Conservation (phyloP, 2,797 vertebrate species). For the Peromyscus eremicus region DNA sequence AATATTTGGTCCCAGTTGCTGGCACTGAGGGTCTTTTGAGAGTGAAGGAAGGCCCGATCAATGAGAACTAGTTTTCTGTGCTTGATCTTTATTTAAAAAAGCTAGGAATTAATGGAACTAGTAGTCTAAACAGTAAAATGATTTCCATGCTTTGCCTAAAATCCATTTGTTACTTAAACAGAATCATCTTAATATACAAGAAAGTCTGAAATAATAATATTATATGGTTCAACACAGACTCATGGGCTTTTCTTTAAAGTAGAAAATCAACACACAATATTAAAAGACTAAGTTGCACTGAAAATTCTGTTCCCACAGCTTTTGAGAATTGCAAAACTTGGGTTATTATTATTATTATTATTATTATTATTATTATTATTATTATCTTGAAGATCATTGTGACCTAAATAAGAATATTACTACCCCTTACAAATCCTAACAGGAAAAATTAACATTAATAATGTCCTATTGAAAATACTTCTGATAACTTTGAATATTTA, state of each 20-base stretch:
- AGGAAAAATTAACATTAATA: slow-evolving; percentile 31
- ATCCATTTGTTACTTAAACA: slow-evolving; percentile 23
- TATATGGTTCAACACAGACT: not conserved
- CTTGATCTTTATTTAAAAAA: not conserved
- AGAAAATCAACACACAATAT: not conserved
- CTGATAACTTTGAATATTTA: slow-evolving; percentile 5
- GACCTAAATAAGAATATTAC: slow-evolving; percentile 38
- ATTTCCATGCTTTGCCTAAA: slow-evolving; percentile 8
- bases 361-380: not conserved
- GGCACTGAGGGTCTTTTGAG: not conserved
- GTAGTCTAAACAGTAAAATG: not conserved
- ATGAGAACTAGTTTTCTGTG: not conserved
- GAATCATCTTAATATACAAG: not conserved
- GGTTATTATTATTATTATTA: not conserved
- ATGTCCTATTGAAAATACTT: not conserved
- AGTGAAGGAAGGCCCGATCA: not conserved
- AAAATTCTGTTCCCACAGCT: not conserved
- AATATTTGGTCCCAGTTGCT: not conserved
- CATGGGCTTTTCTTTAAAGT: not conserved
- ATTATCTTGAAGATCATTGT: not conserved
- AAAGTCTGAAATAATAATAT: not conserved
- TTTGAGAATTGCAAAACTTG: slow-evolving; percentile 6
- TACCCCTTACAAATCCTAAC: not conserved
- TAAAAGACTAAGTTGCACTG: not conserved
- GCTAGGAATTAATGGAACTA: not conserved